Base-by-base conservation (phyloP, 2,113 vertebrate genomes). In the Solea solea region DNA sequence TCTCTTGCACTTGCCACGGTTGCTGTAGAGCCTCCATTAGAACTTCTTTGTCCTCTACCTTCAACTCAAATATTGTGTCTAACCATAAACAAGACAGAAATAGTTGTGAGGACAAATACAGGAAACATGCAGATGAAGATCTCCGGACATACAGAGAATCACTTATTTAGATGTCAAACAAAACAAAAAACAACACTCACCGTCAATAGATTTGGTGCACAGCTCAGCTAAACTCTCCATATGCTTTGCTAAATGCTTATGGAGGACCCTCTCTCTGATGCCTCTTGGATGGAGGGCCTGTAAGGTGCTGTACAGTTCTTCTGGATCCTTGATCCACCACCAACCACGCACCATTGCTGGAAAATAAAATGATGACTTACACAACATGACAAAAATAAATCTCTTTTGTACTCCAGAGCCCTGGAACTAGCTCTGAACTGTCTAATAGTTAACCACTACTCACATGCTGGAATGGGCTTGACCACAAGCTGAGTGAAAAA, bases 241-340 rank as follows among this genome's bases (percentile, higher is more conserved):
- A 92, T 99, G 96, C 90, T 98, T 99, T 86, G 90, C 93, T 64
- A 99, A 92, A 89, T 98, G 95, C 80, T 99, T 99, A 88, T 97
- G 96, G 74, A 99, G 94, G 0, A 95, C 94, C 57, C 94, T 97
- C 90, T 98, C 97, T 21, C 96, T 91, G 77, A 98, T 91, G 25
- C 97, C 97, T 4, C 97, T 93, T 0, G 95, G 95, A 72, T 98
- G 96, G 14, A 98, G 92, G 0, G 94, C 93, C 45, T 95, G 93
- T 14, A 96, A 90, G 57, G 94, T 94, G 2, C 74, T 89, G 16
- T 94, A 94, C 63, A 99, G 85, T 60, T 95, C 95, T 61, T 95
- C 95, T 10, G 95, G 93, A 34, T 95, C 93, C 88, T 84, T 92
- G 86, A 98, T 94, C 96, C 96, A 97, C 97, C 97, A 98, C 97